A percentile compares a stretch with the other conserved stretches of the same genome.
phyloP scores from a whole-genome alignment of 2,797 vertebrate species.

The Cuculus canorus region DNA sequence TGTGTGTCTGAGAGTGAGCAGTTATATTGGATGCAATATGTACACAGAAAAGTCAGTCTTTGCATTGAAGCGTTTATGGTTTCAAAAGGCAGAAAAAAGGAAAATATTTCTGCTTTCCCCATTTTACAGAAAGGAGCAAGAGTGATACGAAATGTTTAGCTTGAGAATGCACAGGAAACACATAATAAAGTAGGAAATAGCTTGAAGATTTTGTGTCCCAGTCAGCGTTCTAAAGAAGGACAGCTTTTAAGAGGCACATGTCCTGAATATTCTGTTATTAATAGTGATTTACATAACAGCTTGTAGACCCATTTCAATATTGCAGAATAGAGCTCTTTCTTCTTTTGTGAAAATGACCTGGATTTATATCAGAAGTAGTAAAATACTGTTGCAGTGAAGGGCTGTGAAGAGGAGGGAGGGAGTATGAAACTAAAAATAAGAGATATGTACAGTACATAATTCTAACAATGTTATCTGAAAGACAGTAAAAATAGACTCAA shows the following conservation, averaged over 20 bases:
- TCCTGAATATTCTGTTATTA: conserved; percentile 29
- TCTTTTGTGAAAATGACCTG: conserved; percentile 45
- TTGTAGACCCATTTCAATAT: not conserved
- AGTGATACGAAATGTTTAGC: not conserved
- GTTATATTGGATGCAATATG: fast-evolving
- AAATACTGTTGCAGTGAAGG: conserved; percentile 43
- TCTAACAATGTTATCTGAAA: conserved; percentile 76
- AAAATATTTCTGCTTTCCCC: not conserved
- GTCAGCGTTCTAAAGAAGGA: not conserved
- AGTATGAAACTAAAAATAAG: conserved; percentile 69
- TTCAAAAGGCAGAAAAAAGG: not conserved
- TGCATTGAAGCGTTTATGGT: not conserved
- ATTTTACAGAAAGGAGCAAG: not conserved
- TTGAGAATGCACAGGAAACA: not conserved
- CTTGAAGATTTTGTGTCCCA: not conserved
- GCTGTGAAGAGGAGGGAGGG: conserved; percentile 32
- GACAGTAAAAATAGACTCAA: conserved; percentile 81
- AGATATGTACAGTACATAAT: conserved; percentile 75
- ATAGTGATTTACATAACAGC: conserved; percentile 41
- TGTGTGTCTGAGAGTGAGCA: not conserved
- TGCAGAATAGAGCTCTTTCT: not conserved
- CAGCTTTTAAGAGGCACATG: not conserved
- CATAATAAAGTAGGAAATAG: not conserved
- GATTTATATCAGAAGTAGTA: conserved; percentile 20
- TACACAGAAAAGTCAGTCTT: not conserved